A percentile compares a stretch with the other conserved stretches of the same genome.
Evolutionary conservation across 2,888 invertebrate genomes (phyloP).

Genomic region (Cataglyphis cursor): DNA sequence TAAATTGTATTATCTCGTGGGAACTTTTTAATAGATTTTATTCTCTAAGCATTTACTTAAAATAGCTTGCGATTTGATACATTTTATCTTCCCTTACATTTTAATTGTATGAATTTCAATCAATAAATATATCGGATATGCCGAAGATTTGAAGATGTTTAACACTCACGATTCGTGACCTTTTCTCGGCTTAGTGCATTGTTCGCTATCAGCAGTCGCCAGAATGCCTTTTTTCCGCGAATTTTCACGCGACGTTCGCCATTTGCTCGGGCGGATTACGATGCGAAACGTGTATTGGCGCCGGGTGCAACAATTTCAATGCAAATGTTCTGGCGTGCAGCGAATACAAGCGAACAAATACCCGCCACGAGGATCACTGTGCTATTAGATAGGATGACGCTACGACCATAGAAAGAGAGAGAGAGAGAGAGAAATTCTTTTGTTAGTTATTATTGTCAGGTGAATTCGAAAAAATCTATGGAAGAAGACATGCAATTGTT

Average conservation of each 20-base stretch:
- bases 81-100: not conserved
- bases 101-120: not conserved
- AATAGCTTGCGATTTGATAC: not conserved
- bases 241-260: constrained; percentile 26
- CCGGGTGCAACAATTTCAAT: constrained; percentile 82
- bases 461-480: constrained; percentile 37
- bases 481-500: not conserved
- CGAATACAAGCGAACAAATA: constrained; percentile 70
- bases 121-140: not conserved
- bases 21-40: constrained; percentile 1
- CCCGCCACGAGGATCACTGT: constrained; percentile 23
- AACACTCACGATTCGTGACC: not conserved
- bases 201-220: constrained; percentile 16
- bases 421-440: constrained; percentile 14
- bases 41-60: not conserved
- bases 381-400: constrained; percentile 35
- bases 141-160: not conserved
- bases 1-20: not conserved
- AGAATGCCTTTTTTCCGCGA: constrained; percentile 6
- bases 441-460: not conserved
- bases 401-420: not conserved
- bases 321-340: constrained; percentile 77
- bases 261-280: constrained; percentile 59
- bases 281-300: constrained; percentile 66
- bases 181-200: constrained; percentile 7